These are phyloP conservation scores for Automeris io DNA, from an alignment of 2,888 invertebrate genomes.

Conservation along the genomic window DNA sequence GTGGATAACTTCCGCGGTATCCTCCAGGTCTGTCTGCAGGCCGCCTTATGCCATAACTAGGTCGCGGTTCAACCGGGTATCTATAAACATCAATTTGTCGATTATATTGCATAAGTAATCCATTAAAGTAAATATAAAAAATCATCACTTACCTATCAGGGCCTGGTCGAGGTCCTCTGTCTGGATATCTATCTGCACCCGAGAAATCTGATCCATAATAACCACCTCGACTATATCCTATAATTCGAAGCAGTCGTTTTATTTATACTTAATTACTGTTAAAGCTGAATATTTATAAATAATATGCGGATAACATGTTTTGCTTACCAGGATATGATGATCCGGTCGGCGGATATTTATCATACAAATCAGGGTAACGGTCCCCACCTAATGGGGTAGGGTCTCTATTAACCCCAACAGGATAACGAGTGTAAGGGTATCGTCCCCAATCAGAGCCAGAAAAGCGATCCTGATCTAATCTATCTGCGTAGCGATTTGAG, in stretches of 20 bases:
- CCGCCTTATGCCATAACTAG: slow-evolving; percentile 51
- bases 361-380: slow-evolving; percentile 69
- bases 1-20: slow-evolving; percentile 71
- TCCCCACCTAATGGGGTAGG: slow-evolving; percentile 70
- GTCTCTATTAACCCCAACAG: slow-evolving; percentile 67
- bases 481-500: slow-evolving; percentile 64
- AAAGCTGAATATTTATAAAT: background rate
- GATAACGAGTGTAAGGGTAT: slow-evolving; percentile 64
- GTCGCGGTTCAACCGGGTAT: slow-evolving; percentile 62
- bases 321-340: slow-evolving; percentile 72
- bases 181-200: slow-evolving; percentile 59
- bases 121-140: background rate
- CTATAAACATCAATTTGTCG: slow-evolving; percentile 22
- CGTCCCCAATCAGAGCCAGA: slow-evolving; percentile 55
- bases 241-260: slow-evolving; percentile 14
- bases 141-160: slow-evolving; percentile 48
- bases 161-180: slow-evolving; percentile 67
- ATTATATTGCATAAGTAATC: slow-evolving; percentile 14
- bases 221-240: slow-evolving; percentile 62
- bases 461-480: slow-evolving; percentile 67
- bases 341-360: slow-evolving; percentile 78
- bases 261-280: background rate
- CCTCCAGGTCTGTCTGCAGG: slow-evolving; percentile 65
- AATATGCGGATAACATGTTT: slow-evolving; percentile 11
- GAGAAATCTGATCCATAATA: slow-evolving; percentile 56